These are phyloP conservation scores for Ophion costatus DNA, from an alignment of 2,888 invertebrate genomes.

Conservation along the genomic window DNA sequence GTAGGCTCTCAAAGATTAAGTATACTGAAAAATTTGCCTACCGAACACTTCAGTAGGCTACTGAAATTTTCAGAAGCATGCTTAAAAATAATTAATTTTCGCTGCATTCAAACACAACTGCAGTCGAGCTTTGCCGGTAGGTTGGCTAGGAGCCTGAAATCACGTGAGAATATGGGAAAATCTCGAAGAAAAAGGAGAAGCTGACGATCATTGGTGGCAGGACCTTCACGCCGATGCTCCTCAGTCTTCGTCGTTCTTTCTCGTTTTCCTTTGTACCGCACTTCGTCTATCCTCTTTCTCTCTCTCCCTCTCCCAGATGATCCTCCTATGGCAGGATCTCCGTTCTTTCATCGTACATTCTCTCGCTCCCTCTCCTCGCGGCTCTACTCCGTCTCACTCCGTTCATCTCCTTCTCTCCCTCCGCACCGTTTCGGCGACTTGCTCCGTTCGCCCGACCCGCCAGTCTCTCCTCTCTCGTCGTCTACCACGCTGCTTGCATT, in stretches of 20 bases:
- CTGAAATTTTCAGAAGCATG: too few relatives aligned
- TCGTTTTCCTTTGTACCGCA: constrained; percentile 28
- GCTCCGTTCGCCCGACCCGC: constrained; percentile 67
- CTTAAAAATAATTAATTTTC: too few relatives aligned
- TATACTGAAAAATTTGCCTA: too few relatives aligned
- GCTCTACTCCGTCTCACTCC: constrained; percentile 36
- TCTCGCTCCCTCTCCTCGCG: constrained; percentile 60
- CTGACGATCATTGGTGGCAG: constrained; percentile 53
- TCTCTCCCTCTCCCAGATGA: constrained; percentile 49
- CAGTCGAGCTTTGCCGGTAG: neutral
- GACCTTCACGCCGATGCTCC: constrained; percentile 63
- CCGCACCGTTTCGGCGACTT: constrained; percentile 62
- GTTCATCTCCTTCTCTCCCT: constrained; percentile 23
- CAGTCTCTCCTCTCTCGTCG: constrained; percentile 73
- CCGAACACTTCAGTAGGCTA: too few relatives aligned
- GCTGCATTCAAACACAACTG: too few relatives aligned
- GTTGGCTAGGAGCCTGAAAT: constrained; percentile 7
- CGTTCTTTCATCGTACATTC: constrained; percentile 64
- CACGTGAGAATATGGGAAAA: constrained; percentile 15
- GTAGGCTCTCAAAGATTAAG: too few relatives aligned
- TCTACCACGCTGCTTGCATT: constrained; percentile 72
- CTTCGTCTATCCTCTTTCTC: constrained; percentile 23
- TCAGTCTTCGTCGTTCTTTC: constrained; percentile 53
- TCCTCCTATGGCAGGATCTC: constrained; percentile 44
- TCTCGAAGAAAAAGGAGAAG: constrained; percentile 16